Evolutionary conservation across 1,140 invertebrate species (phyloP).

Genomic region (Cylas formicarius): DNA sequence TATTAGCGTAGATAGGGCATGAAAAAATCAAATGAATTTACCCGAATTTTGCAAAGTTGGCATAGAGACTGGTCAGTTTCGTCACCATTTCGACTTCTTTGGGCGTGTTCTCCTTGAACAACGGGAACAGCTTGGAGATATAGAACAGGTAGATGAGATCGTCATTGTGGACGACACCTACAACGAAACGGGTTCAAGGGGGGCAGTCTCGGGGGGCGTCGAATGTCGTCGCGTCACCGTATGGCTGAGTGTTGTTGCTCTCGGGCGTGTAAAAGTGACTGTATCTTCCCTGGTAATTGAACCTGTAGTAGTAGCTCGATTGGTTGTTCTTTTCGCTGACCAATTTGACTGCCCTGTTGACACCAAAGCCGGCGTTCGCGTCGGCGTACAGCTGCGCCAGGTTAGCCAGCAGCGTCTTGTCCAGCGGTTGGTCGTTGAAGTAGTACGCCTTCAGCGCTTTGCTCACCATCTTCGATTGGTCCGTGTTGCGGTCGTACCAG

Average conservation of each 20-base stretch:
- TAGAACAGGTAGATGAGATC: slow-evolving; percentile 57
- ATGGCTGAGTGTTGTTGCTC: slow-evolving; percentile 27
- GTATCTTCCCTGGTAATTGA: slow-evolving; percentile 48
- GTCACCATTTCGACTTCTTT: slow-evolving; percentile 47
- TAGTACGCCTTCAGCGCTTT: slow-evolving; percentile 44
- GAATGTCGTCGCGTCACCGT: too few species aligned
- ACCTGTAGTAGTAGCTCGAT: slow-evolving; percentile 50
- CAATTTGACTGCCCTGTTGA: slow-evolving; percentile 46
- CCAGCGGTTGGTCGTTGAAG: slow-evolving; percentile 34
- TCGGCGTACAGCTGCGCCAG: slow-evolving; percentile 46
- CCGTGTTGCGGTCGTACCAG: slow-evolving; percentile 46
- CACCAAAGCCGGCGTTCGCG: slow-evolving; percentile 44
- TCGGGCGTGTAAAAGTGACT: slow-evolving; percentile 47
- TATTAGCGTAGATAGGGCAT: too few species aligned
- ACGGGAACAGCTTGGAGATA: slow-evolving; percentile 42
- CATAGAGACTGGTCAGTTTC: slow-evolving; percentile 45
- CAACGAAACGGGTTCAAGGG: too few species aligned
- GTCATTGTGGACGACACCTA: slow-evolving; percentile 54
- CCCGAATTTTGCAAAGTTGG: slow-evolving; percentile 49
- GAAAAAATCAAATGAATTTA: slow-evolving; percentile 37
- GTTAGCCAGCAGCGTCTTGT: slow-evolving; percentile 14
- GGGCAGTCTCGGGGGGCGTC: too few species aligned
- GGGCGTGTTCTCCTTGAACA: slow-evolving; percentile 45
- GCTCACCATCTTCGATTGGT: slow-evolving; percentile 45
- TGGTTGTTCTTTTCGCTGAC: slow-evolving; percentile 42